These are phyloP conservation scores for Prunella fulvescens DNA, from an alignment of 2,113 vertebrate genomes.

Conservation along the genomic window DNA sequence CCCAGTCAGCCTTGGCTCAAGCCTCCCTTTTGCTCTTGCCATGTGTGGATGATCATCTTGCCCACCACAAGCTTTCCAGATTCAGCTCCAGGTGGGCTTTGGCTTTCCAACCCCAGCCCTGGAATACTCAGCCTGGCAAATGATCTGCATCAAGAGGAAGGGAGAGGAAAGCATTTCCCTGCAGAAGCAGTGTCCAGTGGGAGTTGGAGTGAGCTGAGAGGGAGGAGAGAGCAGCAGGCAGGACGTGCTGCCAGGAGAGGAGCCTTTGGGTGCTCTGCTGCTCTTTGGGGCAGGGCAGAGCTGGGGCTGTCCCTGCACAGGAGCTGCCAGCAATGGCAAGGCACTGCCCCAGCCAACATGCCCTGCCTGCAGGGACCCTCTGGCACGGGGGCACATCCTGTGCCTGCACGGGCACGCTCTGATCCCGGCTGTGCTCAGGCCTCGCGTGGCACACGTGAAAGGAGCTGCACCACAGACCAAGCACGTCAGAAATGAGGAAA, in stretches of 20 bases:
- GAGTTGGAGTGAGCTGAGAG: background rate
- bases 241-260: background rate
- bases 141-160: background rate
- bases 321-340: background rate
- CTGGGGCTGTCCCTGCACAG: background rate
- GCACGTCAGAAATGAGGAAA: background rate
- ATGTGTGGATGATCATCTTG: too few relatives aligned
- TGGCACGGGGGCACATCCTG: background rate
- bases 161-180: background rate
- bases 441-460: background rate
- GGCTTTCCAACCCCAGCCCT: background rate
- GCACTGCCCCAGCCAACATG: background rate
- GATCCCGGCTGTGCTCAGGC: rapidly evolving
- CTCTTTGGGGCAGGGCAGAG: background rate
- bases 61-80: background rate
- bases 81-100: background rate
- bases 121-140: background rate
- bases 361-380: background rate
- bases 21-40: background rate
- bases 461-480: background rate
- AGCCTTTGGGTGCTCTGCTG: background rate
- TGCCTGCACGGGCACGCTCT: background rate
- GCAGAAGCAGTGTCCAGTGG: background rate
- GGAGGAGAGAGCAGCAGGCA: background rate
- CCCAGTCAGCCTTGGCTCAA: background rate